Conservation (phyloP, 1,140 invertebrate species). For the Linepithema humile region DNA sequence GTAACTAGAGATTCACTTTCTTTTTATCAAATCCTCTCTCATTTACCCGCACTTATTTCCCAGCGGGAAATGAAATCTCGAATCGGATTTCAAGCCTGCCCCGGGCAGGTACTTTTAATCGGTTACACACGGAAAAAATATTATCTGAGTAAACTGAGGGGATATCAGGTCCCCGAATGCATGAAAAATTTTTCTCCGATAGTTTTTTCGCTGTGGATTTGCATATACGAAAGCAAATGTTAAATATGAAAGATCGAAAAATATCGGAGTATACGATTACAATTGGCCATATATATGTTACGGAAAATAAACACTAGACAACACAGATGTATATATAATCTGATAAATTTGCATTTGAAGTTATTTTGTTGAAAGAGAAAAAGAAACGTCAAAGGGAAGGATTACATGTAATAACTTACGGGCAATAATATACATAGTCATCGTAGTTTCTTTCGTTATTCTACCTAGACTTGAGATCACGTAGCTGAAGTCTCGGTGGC, state of each 20-base stretch:
- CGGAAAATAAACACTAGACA: not conserved
- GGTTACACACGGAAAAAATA: slow-evolving; percentile 30
- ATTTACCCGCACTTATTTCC: slow-evolving; percentile 34
- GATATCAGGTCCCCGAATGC: not conserved
- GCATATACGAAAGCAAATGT: slow-evolving; percentile 1
- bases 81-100: slow-evolving; percentile 18
- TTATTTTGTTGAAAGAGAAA: no score
- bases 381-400: no score
- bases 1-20: slow-evolving; percentile 18
- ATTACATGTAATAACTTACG: not conserved
- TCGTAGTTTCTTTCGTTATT: not conserved
- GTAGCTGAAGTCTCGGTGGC: no score
- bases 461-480: no score
- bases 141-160: slow-evolving; percentile 21
- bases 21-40: slow-evolving; percentile 35
- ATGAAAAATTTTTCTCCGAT: not conserved
- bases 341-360: not conserved
- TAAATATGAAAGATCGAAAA: not conserved
- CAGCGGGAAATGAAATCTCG: slow-evolving; percentile 34
- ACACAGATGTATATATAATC: not conserved
- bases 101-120: slow-evolving; percentile 29
- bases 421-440: not conserved
- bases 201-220: not conserved
- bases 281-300: not conserved
- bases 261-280: not conserved